These are phyloP conservation scores for Cygnus buccinator DNA, from an alignment of 2,113 vertebrate species.

Conservation along the genomic window DNA sequence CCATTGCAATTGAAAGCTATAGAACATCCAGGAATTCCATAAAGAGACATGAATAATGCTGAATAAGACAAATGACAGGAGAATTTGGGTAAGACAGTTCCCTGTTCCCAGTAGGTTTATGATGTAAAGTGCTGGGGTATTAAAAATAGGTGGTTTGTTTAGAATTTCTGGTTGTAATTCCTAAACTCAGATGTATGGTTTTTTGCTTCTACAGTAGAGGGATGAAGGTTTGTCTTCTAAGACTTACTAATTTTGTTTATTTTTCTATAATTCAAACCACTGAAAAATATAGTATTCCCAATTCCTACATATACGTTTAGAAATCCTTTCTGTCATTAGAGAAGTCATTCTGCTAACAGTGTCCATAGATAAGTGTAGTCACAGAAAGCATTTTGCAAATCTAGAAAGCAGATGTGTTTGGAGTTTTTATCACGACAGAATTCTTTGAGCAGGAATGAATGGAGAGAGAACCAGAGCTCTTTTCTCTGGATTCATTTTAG, in stretches of 20 bases:
- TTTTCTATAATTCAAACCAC: neutral
- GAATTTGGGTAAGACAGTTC: neutral
- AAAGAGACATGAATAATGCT: neutral
- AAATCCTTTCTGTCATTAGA: neutral
- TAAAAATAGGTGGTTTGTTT: neutral
- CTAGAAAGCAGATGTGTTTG: neutral
- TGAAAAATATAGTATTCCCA: neutral
- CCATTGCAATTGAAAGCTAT: neutral
- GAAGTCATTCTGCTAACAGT: neutral
- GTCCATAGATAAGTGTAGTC: neutral
- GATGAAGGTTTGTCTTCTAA: neutral
- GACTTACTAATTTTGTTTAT: neutral
- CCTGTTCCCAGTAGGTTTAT: neutral
- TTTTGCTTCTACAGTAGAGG: neutral
- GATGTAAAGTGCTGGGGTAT: no score
- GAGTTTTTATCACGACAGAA: neutral
- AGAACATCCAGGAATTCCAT: neutral
- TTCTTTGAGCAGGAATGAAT: neutral
- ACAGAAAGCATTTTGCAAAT: neutral
- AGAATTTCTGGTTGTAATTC: neutral
- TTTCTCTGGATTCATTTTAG: neutral
- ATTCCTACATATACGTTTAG: neutral
- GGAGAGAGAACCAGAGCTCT: neutral
- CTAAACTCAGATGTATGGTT: neutral
- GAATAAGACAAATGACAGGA: neutral